Percentiles rank a stretch among this genome's conserved stretches.
These are phyloP conservation scores for Agriopis marginaria DNA, from an alignment of 2,888 invertebrate species.

Conservation along the genomic window DNA sequence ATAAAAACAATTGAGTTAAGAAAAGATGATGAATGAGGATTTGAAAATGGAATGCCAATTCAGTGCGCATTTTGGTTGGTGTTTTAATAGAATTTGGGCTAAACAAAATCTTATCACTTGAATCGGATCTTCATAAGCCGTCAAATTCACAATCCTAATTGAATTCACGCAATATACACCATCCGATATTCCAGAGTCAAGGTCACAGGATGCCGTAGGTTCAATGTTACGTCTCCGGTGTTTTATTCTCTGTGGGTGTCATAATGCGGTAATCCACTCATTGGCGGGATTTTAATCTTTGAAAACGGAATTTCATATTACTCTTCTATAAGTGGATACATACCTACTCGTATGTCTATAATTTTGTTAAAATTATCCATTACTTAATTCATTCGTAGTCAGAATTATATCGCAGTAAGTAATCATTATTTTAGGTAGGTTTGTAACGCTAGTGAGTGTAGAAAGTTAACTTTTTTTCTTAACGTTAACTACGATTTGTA, in stretches of 20 bases:
- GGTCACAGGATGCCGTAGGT: conserved; percentile 40
- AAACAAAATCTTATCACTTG: not conserved
- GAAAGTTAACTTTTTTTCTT: too few relatives aligned
- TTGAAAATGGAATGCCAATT: conserved; percentile 28
- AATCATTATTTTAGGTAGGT: too few relatives aligned
- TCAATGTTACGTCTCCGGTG: conserved; percentile 51
- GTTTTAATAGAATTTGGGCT: not conserved
- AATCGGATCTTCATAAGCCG: not conserved
- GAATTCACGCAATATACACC: conserved; percentile 11
- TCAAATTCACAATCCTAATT: conserved; percentile 1
- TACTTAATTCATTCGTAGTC: too few relatives aligned
- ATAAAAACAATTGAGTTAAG: conserved; percentile 7
- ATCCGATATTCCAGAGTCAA: conserved; percentile 23
- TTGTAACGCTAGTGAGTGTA: too few relatives aligned
- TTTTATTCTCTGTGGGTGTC: conserved; percentile 64
- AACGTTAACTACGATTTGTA: too few relatives aligned
- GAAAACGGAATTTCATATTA: conserved; percentile 6
- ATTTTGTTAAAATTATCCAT: too few relatives aligned
- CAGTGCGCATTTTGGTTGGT: conserved; percentile 1
- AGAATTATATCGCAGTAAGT: too few relatives aligned
- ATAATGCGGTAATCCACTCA: conserved; percentile 62
- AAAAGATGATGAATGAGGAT: conserved; percentile 12
- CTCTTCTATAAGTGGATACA: too few relatives aligned
- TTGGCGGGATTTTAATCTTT: conserved; percentile 23
- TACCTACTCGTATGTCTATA: too few relatives aligned